A percentile compares a stretch with the other conserved stretches of the same genome.
Conservation (phyloP, 2,888 invertebrate genomes). For the Pseudoips prasinana region DNA sequence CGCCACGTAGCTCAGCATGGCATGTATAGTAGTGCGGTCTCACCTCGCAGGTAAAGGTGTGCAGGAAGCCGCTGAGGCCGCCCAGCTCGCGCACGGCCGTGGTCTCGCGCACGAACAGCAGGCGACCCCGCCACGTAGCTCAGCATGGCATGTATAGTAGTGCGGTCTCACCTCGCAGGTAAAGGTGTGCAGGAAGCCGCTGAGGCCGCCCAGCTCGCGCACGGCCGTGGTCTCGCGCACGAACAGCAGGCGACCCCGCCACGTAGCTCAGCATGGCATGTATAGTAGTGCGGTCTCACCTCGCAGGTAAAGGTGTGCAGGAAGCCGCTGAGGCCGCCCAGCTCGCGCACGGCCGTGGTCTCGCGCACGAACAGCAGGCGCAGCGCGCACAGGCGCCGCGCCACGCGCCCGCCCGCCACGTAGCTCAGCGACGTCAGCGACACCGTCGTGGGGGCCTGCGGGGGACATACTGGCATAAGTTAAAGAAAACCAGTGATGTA, state of each 20-base stretch:
- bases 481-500: too few species aligned
- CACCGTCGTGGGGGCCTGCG: conserved; percentile 74
- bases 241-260: conserved; percentile 94
- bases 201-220: conserved; percentile 93
- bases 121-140: conserved; percentile 86
- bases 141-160: too few species aligned
- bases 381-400: conserved; percentile 93
- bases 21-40: too few species aligned
- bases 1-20: conserved; percentile 86
- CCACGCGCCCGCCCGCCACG: conserved; percentile 86
- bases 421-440: conserved; percentile 91
- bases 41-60: conserved; percentile 95
- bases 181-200: conserved; percentile 97
- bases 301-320: conserved; percentile 97
- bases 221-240: conserved; percentile 97
- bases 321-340: conserved; percentile 96
- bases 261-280: conserved; percentile 65
- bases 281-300: too few species aligned
- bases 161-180: conserved; percentile 92
- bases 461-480: neutral
- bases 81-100: conserved; percentile 94
- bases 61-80: conserved; percentile 96
- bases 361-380: conserved; percentile 98
- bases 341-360: conserved; percentile 94
- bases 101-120: conserved; percentile 97